Conservation (phyloP, 2,113 vertebrate genomes). For the Bambusicola thoracicus region DNA sequence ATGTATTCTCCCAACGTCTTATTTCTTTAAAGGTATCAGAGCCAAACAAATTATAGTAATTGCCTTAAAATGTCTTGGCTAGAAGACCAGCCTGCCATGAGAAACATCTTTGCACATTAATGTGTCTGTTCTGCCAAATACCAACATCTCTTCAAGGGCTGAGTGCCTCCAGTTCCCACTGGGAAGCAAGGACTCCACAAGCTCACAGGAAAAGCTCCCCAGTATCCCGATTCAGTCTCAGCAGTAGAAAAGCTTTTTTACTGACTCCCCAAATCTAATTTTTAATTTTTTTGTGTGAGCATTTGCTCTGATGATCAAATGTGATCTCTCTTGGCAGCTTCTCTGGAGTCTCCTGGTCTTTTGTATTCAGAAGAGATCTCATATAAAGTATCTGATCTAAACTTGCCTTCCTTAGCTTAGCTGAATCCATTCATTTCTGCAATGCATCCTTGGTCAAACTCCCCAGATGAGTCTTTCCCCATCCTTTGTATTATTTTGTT, state of each 20-base stretch:
- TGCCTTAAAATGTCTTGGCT: not conserved
- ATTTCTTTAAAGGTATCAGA: not conserved
- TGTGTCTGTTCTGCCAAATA: constrained; percentile 24
- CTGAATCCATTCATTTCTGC: not conserved
- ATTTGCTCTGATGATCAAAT: not conserved
- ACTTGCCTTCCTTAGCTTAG: not conserved
- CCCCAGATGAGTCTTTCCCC: not conserved
- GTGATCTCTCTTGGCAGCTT: not conserved
- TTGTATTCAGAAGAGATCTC: not conserved
- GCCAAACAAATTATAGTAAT: not conserved
- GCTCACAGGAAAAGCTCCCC: not conserved
- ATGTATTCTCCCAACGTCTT: not conserved
- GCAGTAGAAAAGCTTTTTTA: not conserved
- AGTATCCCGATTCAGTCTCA: not conserved
- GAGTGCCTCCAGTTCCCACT: not conserved
- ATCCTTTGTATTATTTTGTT: not conserved
- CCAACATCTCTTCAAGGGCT: not conserved
- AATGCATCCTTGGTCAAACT: not conserved
- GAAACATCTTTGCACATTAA: not conserved
- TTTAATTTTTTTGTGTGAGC: not conserved
- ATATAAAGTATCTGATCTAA: not conserved
- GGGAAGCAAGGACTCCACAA: not conserved
- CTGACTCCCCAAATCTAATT: not conserved
- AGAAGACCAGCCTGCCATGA: constrained; percentile 52
- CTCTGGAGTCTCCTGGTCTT: not conserved